Evolutionary conservation across 2,888 invertebrate genomes (phyloP).

Genomic region (Volucella bombylans): DNA sequence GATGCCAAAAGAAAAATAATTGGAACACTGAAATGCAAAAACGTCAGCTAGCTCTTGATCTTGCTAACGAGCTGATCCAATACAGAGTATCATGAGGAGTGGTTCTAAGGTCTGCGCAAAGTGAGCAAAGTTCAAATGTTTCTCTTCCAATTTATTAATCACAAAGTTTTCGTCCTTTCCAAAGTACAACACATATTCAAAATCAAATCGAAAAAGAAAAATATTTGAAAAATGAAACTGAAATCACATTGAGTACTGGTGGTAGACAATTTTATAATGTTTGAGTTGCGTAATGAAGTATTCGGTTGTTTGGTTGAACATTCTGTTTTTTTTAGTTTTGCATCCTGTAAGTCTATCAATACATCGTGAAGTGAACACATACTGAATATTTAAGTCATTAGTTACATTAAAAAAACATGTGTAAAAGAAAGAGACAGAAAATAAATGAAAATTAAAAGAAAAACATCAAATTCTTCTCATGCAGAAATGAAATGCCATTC

Average conservation of each 20-base stretch:
- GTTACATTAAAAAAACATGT: slow-evolving; percentile 40
- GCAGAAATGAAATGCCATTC: slow-evolving; percentile 59
- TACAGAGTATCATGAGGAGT: background rate
- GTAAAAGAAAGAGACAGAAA: background rate
- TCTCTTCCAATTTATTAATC: background rate
- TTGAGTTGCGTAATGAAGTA: slow-evolving; percentile 39
- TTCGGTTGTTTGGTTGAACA: slow-evolving; percentile 2
- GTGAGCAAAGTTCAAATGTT: too few relatives aligned
- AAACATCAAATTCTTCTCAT: slow-evolving; percentile 53
- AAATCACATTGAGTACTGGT: slow-evolving; percentile 12
- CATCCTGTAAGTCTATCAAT: slow-evolving; percentile 53
- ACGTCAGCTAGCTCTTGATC: too few relatives aligned
- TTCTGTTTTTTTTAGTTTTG: slow-evolving; percentile 34
- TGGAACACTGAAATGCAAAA: too few relatives aligned
- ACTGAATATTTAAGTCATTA: slow-evolving; percentile 38
- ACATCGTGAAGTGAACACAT: slow-evolving; percentile 50
- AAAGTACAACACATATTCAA: too few relatives aligned
- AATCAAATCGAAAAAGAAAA: background rate
- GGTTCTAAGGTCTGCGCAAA: background rate
- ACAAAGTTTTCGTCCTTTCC: slow-evolving; percentile 25
- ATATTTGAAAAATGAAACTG: background rate
- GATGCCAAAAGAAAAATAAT: too few relatives aligned
- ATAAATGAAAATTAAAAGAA: slow-evolving; percentile 21
- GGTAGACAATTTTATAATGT: slow-evolving; percentile 5
- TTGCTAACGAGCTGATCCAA: too few relatives aligned